Evolutionary conservation across 92 coral and sea anemone genomes (phyloP), one percentile per base, ranked within the genome.

Genomic region (Virgularia gustaviana): DNA sequence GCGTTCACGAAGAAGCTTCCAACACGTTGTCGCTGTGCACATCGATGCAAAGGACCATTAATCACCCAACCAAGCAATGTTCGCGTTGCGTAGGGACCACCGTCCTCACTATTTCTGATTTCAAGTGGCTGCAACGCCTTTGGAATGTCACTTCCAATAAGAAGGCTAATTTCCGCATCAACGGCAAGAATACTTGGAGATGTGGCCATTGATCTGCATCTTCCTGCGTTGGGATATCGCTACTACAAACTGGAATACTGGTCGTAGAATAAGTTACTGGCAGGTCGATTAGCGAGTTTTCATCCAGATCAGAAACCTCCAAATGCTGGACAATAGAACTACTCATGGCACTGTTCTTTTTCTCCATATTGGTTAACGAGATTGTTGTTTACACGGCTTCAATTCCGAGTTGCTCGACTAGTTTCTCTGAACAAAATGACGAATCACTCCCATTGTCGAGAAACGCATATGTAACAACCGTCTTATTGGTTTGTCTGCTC

Each of bases 131-230:
- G 71, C 6, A 75, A 45, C 11, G 44, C 82, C 23, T 65, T 52
- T 8, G 87, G 83, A 24, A 77, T 83, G 9, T 77, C 76, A 36
- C 42, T 37, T 7, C 65, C 83, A 8, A 77, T 18, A 9, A 83
- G 55, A 30, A 77, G 83, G 11, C 83, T 78, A 32, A 82, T 20
- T 15, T 82, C 74, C 36, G n/a, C n/a, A n/a, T n/a, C n/a, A n/a
- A n/a, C n/a, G n/a, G n/a, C n/a, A n/a, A n/a, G n/a, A n/a, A n/a
- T 3, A 57, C 83, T 15, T 56, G 1, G 2, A 85, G 49, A 39
- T 85, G 61, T 2, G 74, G 79, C 89, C 89, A 85, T 13, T 72
- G 43, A 20, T 79, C 79, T 8, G 60, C 62, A 38, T 79, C 82
- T 2, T 67, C 78, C 55, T 84, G 82, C 10, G 67, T 49, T 12